Conservation (phyloP, 2,888 invertebrate genomes). For the Agonopterix heracliana region DNA sequence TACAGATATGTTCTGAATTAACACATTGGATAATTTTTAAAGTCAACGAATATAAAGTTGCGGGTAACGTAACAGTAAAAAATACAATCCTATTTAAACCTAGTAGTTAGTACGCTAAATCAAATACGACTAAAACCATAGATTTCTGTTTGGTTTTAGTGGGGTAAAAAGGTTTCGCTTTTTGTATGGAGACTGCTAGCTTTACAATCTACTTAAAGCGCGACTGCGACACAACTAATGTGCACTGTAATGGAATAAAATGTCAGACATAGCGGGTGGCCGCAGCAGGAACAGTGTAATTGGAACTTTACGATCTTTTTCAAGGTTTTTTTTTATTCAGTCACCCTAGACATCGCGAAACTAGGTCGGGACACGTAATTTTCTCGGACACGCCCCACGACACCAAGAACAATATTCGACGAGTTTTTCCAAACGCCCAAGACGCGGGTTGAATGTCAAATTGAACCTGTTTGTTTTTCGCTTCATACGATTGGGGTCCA, state of each 20-base stretch:
- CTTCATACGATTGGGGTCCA: constrained; percentile 41
- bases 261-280: constrained; percentile 38
- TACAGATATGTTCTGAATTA: too few relatives aligned
- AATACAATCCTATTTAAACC: constrained; percentile 30
- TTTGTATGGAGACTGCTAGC: not conserved
- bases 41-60: too few relatives aligned
- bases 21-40: too few relatives aligned
- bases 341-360: constrained; percentile 44
- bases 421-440: constrained; percentile 54
- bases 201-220: constrained; percentile 2
- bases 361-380: constrained; percentile 63
- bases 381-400: constrained; percentile 53
- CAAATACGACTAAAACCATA: too few relatives aligned
- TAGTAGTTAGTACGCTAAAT: not conserved
- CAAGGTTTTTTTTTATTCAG: constrained; percentile 56
- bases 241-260: constrained; percentile 44
- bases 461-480: constrained; percentile 53
- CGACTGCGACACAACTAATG: constrained; percentile 18
- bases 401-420: constrained; percentile 60
- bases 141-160: too few relatives aligned
- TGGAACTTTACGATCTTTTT: constrained; percentile 61
- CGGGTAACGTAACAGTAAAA: constrained; percentile 14
- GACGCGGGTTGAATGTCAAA: constrained; percentile 60
- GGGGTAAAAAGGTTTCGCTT: too few relatives aligned
- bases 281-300: constrained; percentile 53